Evolutionary conservation across 64 coral and sea anemone species (phyloP), one percentile per base, ranked within the genome.

Genomic region (Montipora cactus): DNA sequence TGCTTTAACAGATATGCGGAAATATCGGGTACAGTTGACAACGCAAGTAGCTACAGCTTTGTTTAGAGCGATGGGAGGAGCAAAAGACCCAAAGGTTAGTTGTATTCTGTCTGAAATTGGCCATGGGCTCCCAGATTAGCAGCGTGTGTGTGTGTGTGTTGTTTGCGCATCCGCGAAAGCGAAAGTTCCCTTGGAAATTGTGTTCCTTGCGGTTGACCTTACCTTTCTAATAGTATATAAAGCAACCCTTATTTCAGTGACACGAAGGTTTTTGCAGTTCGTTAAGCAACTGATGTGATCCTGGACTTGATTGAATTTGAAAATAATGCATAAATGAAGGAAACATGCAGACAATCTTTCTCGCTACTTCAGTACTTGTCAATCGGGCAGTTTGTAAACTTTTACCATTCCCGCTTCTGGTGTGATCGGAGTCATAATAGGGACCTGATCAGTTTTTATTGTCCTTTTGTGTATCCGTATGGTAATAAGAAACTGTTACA

Each of bases 61-160:
- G 19, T 71, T 86, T 14, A 86, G 47, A 86, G 66, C 62, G 47
- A 66, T 86, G 67, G 59, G 46, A 20, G 19, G 8, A 51, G 37
- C 82, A 50, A 47, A 47, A 1, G 67, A 86, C 21, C 66, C 82
- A 23, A 46, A 86, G 82, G 82, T 86, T 21, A 45, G 81, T 67
- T 45, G 37, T 15, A 16, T 64, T 64, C 14, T 64, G 52, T 82
- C 45, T n/a, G 9, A 5, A 18, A 1, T 0, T 79, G 3, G 3
- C 14, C n/a, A 79, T 22, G 49, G 14, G 0, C 4, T n/a, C 21
- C 21, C 13, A 52, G 8, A 7, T 16, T 79, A 79, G 5, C 1
- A 68, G 16, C 37, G 37, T 37, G 37, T 37, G 37, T 37, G 37
- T 37, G 37, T 37, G 37, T 37, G 37, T 37, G 37, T 2, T 37